Percentiles rank a stretch among this genome's conserved stretches.
Evolutionary conservation across 2,113 vertebrate genomes (phyloP).

Genomic region (Stegostoma tigrinum): DNA sequence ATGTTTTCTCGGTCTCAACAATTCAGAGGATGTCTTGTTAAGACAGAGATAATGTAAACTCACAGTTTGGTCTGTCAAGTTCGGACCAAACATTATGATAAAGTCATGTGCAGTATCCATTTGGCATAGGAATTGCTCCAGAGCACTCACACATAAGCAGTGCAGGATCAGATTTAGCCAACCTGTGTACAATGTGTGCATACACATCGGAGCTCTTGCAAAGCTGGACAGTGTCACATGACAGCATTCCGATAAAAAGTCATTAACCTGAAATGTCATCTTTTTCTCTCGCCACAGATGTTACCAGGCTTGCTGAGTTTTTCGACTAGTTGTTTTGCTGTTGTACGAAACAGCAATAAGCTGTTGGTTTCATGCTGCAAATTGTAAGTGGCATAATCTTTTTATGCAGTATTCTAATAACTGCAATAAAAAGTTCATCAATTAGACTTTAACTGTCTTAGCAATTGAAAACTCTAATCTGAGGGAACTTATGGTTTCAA

Average conservation of each 20-base stretch:
- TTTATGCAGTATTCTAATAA: not conserved
- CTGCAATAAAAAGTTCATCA: not conserved
- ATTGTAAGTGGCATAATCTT: not conserved
- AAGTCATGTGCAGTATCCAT: not conserved
- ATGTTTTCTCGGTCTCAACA: too few species aligned
- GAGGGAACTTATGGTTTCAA: not conserved
- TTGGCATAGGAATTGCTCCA: not conserved
- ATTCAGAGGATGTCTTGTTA: too few species aligned
- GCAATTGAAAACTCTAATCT: not conserved
- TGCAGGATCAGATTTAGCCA: not conserved
- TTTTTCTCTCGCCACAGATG: too few species aligned
- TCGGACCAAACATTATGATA: not conserved
- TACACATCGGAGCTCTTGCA: not conserved
- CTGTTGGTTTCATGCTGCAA: not conserved
- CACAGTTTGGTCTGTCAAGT: too few species aligned
- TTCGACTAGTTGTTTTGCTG: too few species aligned
- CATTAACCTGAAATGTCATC: too few species aligned
- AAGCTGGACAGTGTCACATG: not conserved
- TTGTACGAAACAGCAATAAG: too few species aligned
- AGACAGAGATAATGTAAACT: too few species aligned
- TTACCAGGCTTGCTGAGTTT: too few species aligned
- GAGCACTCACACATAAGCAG: not conserved
- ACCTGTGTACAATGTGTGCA: too few species aligned
- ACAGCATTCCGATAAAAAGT: not conserved
- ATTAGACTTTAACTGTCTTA: not conserved